phyloP scores from a whole-genome alignment of 2,797 vertebrate species.

The Zenarchopterus dispar region DNA sequence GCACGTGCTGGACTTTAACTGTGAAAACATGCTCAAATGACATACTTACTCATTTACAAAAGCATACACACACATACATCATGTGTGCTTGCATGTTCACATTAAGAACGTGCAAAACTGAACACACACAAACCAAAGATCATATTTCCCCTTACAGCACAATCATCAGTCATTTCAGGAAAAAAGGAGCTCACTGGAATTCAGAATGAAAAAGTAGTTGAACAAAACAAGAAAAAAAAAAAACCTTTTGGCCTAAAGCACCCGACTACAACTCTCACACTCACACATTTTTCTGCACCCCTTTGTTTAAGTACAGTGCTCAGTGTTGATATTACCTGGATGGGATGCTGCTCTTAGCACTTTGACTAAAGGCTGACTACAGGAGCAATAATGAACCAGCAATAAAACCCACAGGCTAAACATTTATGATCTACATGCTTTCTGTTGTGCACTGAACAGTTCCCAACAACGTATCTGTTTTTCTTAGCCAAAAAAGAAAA shows the following conservation, averaged over 20 bases:
- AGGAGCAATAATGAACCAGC: too few species aligned
- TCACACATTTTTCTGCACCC: constrained; percentile 24
- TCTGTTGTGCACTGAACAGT: not conserved
- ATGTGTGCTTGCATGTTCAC: constrained; percentile 17
- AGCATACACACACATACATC: constrained; percentile 31
- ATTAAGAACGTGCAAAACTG: constrained; percentile 19
- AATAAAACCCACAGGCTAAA: too few species aligned
- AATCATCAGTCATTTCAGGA: constrained; percentile 33
- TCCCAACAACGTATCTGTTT: not conserved
- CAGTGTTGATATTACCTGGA: too few species aligned
- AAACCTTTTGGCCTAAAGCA: constrained; percentile 37
- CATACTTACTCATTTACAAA: constrained; percentile 44
- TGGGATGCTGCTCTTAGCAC: too few species aligned
- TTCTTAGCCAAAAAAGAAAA: constrained; percentile 60
- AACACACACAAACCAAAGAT: constrained; percentile 32
- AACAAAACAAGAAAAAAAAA: constrained; percentile 21
- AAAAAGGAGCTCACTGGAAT: constrained; percentile 11
- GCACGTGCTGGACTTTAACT: constrained; percentile 63
- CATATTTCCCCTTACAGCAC: constrained; percentile 17
- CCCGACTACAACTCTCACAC: constrained; percentile 40
- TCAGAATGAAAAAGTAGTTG: constrained; percentile 32
- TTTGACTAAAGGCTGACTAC: too few species aligned
- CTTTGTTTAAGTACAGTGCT: constrained; percentile 18
- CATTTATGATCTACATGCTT: too few species aligned
- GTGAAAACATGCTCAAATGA: constrained; percentile 71